A percentile compares a stretch with the other conserved stretches of the same genome.
phyloP scores from a whole-genome alignment of 2,888 invertebrate genomes.

The Drosophila affinis region DNA sequence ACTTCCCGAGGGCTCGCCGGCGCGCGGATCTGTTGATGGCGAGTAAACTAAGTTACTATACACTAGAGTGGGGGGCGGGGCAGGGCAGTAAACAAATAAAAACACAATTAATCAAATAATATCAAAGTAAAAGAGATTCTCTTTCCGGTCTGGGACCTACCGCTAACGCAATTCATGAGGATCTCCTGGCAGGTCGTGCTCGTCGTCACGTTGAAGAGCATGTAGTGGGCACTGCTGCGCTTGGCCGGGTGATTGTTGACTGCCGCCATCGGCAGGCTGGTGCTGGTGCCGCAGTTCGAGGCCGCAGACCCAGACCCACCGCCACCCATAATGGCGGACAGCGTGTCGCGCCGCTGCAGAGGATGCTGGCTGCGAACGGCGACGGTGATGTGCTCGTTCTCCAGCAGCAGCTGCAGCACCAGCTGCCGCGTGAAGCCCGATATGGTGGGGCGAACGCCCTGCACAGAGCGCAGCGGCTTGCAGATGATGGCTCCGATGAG shows the following conservation, averaged over 20 bases:
- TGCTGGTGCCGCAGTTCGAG: constrained; percentile 46
- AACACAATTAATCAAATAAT: neutral
- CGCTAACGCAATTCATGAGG: constrained; percentile 86
- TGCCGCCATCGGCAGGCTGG: constrained; percentile 71
- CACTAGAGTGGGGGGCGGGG: constrained; percentile 59
- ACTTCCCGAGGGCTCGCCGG: constrained; percentile 51
- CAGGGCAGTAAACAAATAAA: constrained; percentile 43
- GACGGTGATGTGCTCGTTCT: constrained; percentile 92
- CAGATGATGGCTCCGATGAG: constrained; percentile 84
- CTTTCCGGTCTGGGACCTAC: constrained; percentile 59
- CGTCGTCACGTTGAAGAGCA: constrained; percentile 89
- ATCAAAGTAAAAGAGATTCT: neutral
- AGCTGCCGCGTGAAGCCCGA: constrained; percentile 94
- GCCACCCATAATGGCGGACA: constrained; percentile 61
- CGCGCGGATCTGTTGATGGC: constrained; percentile 75
- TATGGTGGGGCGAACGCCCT: constrained; percentile 84
- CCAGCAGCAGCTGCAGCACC: constrained; percentile 92
- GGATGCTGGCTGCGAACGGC: constrained; percentile 86
- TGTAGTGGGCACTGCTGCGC: constrained; percentile 89
- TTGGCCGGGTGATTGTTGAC: constrained; percentile 87
- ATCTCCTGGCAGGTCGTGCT: constrained; percentile 90
- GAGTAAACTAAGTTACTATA: constrained; percentile 81
- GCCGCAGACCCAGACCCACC: neutral
- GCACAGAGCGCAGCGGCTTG: constrained; percentile 51
- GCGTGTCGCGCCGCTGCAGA: constrained; percentile 78